Evolutionary conservation across 2,113 vertebrate species (phyloP), one percentile per base, ranked within the genome.

Genomic region (Scolopax mira): DNA sequence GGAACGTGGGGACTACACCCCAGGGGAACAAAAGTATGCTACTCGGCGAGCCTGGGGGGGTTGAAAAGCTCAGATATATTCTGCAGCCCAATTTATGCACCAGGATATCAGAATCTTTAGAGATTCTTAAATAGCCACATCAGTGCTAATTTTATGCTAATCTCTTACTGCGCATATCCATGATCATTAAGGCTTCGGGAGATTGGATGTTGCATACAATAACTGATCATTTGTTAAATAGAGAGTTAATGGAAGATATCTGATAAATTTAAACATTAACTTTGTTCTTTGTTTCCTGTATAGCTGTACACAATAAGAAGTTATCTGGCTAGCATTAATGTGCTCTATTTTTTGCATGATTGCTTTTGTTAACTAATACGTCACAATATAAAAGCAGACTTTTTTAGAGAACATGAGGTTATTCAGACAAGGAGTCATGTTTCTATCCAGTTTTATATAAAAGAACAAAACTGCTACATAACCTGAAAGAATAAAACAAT

Each of bases 71-170:
- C 42, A 85, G 46, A 35, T 54, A 74, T 11, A 72, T 91, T 85
- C 82, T 80, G 78, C 72, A 64, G 67, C 70, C 85, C 64, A 46
- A 58, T 96, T 86, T 89, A 95, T 93, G 71, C 88, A 96, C 81
- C 78, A 96, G 88, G 86, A 71, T 85, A 92, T 74, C 75, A 81
- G 61, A 93, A 83, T 87, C 71, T 97, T 96, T 70, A 0, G 7
- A 96, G 88, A 81, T 82, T 84, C 85, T 88, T 83, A 92, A 97
- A 97, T 93, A 97, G 97, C 95, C 94, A 88, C 85, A 95, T 92
- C 74, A 96, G 94, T 64, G 94, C 82, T 94, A 96, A 97, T 97
- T 95, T 92, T 96, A 95, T 95, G 94, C 93, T 97, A 93, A 97
- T 96, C 93, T 96, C 90, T 95, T 89, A 72, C 90, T 94, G 90